These are phyloP conservation scores for Capromys pilorides DNA, from an alignment of 2,797 vertebrate species.

Conservation along the genomic window DNA sequence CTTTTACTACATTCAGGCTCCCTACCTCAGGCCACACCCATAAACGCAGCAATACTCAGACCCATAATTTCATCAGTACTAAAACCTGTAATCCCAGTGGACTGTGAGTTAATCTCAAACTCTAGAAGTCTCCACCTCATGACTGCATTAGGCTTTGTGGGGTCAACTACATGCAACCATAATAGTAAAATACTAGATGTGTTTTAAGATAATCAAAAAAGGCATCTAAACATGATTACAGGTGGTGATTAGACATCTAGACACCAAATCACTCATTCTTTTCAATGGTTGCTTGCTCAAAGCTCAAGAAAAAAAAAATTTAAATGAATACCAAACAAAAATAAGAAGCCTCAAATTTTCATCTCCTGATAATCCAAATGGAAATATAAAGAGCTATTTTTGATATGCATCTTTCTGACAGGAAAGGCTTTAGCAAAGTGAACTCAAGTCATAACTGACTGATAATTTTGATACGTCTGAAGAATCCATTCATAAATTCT, in stretches of 20 bases:
- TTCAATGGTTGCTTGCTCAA: not conserved
- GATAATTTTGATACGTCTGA: not conserved
- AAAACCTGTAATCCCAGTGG: too few species aligned
- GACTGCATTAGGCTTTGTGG: too few species aligned
- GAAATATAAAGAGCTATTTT: not conserved
- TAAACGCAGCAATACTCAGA: too few species aligned
- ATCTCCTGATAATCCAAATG: not conserved
- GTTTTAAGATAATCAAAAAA: not conserved
- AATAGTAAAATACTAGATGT: not conserved
- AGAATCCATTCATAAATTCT: not conserved
- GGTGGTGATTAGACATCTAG: too few species aligned
- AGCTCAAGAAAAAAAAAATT: not conserved
- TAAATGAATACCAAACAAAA: not conserved
- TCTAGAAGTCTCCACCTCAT: too few species aligned
- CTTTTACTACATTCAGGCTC: too few species aligned
- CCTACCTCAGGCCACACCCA: too few species aligned
- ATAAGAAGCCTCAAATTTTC: not conserved
- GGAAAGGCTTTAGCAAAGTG: not conserved
- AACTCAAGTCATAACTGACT: not conserved
- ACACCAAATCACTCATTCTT: too few species aligned
- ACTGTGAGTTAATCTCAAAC: too few species aligned
- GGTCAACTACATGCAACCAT: too few species aligned
- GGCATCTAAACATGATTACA: not conserved
- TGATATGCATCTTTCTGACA: not conserved
- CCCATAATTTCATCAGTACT: too few species aligned